Conservation (phyloP, 2,888 invertebrate genomes). For the Acleris literana region DNA sequence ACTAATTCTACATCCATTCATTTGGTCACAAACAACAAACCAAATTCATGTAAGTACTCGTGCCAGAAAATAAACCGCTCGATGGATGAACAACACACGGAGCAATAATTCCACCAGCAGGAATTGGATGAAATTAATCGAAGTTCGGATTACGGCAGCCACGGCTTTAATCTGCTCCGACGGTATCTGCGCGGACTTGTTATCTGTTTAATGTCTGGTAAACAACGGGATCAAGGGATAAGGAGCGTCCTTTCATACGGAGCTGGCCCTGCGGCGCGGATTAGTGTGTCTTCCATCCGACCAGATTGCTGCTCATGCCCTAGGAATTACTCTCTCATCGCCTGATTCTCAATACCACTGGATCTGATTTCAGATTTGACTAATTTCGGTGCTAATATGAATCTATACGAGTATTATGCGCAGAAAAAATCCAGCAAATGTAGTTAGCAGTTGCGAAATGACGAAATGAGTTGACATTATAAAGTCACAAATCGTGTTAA, state of each 20-base stretch:
- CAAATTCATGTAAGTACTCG: neutral
- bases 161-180: constrained; percentile 78
- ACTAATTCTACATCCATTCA: neutral
- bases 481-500: too few species aligned
- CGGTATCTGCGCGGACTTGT: constrained; percentile 82
- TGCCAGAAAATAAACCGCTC: neutral
- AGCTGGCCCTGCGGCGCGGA: constrained; percentile 79
- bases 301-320: constrained; percentile 72
- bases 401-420: too few species aligned
- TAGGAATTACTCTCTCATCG: constrained; percentile 48
- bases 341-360: constrained; percentile 40
- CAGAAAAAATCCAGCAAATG: too few species aligned
- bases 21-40: neutral
- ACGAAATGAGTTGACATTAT: too few species aligned
- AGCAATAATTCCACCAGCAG: constrained; percentile 54
- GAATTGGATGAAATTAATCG: constrained; percentile 83
- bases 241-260: constrained; percentile 80
- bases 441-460: too few species aligned
- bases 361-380: neutral
- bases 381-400: too few species aligned
- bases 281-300: constrained; percentile 67
- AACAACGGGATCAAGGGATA: constrained; percentile 84
- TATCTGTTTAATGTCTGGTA: constrained; percentile 85
- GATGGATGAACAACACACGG: constrained; percentile 20
- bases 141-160: constrained; percentile 79